Conservation (phyloP, 1,140 invertebrate genomes). For the Bombus sylvicola region DNA sequence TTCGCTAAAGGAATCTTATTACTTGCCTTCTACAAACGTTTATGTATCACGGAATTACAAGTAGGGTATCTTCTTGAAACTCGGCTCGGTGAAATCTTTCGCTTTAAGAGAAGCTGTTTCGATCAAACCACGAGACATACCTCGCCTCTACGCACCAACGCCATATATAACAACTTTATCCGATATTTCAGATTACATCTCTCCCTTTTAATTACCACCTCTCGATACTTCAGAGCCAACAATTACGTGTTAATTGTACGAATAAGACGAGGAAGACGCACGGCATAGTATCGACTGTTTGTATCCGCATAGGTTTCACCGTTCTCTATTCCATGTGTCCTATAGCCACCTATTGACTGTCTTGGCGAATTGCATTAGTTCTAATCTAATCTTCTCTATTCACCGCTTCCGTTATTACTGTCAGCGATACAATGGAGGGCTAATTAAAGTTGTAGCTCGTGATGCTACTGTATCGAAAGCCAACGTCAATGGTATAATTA, state of each 20-base stretch:
- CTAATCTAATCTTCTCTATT: conserved; percentile 71
- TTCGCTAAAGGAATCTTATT: conserved; percentile 54
- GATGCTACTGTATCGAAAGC: conserved; percentile 35
- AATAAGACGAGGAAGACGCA: neutral
- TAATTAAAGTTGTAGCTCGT: conserved; percentile 61
- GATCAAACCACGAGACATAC: too few species aligned
- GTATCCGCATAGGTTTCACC: neutral
- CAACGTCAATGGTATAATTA: conserved; percentile 25
- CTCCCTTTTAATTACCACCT: neutral
- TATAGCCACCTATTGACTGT: neutral
- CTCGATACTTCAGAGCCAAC: neutral
- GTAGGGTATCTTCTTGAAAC: conserved; percentile 28
- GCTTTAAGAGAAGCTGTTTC: neutral
- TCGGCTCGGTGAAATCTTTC: conserved; percentile 9
- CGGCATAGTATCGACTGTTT: neutral
- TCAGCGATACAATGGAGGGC: conserved; percentile 66
- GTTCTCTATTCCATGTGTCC: neutral
- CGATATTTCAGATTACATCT: neutral
- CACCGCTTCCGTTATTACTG: conserved; percentile 66
- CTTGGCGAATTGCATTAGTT: conserved; percentile 60
- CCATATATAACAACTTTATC: neutral
- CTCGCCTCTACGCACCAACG: neutral
- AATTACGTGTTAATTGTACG: neutral
- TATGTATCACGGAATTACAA: conserved; percentile 62
- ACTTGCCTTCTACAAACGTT: conserved; percentile 60